Base-by-base conservation (phyloP, 2,113 vertebrate genomes). In the Mesocricetus auratus region DNA sequence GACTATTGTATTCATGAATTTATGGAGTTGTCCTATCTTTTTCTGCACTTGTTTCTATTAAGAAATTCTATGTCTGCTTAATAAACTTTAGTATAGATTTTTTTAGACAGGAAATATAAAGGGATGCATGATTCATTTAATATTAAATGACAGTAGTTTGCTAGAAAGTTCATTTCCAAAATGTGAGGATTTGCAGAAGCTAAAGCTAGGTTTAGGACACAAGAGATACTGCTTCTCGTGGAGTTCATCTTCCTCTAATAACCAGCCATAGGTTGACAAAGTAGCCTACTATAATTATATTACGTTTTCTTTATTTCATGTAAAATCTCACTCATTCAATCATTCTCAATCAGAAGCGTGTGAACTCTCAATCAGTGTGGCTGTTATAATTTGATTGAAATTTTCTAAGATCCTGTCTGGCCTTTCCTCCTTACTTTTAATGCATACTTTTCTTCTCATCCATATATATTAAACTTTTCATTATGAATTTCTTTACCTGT, bases 1-100 rank as follows among this genome's bases (percentile, higher is more conserved):
- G 47, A 89, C 47, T 83, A 58, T 83, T 91, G 69, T 83, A 66
- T 50, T 91, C 62, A 68, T 29, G 60, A 90, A 93, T 74, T 62
- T 16, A 53, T 7, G 68, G 53, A 15, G 74, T 12, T 86, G 47
- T 87, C 77, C 36, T 95, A 86, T 73, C 13, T 90, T 95, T 78
- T 42, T 92, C 71, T 96, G 75, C 94, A 93, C 42, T 89, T 96
- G 86, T 86, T 97, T 94, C 78, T 31, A 21, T 95, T 89, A 58
- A 88, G 39, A 97, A 96, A 86, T 71, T 24, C 85, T 85, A 86
- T 3, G 36, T 69, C 29, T 71, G 86, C 11, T 94, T 94, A 64
- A 85, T 79, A 83, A 92, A 87, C 17, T 69, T 66, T 56, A 16
- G 24, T 69, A 89, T 90, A 6, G 56, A 68, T 92, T 95, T 82